Evolutionary conservation across 2,888 invertebrate species (phyloP), one percentile per base, ranked within the genome.

Genomic region (Limnephilus auricula): DNA sequence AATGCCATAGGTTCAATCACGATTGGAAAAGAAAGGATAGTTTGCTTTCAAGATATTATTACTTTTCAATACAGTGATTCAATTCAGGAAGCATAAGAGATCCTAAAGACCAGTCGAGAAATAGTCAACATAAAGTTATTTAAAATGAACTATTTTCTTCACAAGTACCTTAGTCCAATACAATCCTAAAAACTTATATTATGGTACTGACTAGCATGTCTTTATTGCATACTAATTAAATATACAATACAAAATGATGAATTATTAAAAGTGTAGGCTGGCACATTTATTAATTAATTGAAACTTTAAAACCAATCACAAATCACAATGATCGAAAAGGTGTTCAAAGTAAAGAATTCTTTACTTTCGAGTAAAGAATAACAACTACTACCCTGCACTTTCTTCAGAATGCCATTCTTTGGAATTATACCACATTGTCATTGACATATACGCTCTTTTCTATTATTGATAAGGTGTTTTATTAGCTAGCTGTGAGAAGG

Each of bases 331-430:
- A 65, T 9, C 25, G n/a, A 65, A 65, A 65, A 65, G 65, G n/a
- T 65, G 65, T 25, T 65, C 25, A 25, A 65, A 65, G 65, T 65
- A 65, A 65, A 65, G 25, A 65, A 65, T 9, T 9, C 25, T 65
- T 65, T n/a, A 65, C 65, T 65, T 65, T 25, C 9, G 25, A 65
- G 65, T 65, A 65, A 65, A 65, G 65, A 65, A 65, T 65, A 65
- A 65, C n/a, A 65, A 65, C 65, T 65, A 83, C 32, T 83, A 83
- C 83, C 83, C 83, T 83, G 83, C 83, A 83, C 83, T 83, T 80
- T 83, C 25, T 34, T 82, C 37, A 83, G 83, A 83, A 83, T 83
- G 37, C 34, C 37, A 83, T 83, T 34, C 25, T 18, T 37, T 37
- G 83, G 83, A 83, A 83, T 37, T 37, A 18, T 83, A 25, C 65